A percentile compares a stretch with the other conserved stretches of the same genome.
These are phyloP conservation scores for Poecile atricapillus DNA, from an alignment of 2,113 vertebrate species.

Conservation along the genomic window DNA sequence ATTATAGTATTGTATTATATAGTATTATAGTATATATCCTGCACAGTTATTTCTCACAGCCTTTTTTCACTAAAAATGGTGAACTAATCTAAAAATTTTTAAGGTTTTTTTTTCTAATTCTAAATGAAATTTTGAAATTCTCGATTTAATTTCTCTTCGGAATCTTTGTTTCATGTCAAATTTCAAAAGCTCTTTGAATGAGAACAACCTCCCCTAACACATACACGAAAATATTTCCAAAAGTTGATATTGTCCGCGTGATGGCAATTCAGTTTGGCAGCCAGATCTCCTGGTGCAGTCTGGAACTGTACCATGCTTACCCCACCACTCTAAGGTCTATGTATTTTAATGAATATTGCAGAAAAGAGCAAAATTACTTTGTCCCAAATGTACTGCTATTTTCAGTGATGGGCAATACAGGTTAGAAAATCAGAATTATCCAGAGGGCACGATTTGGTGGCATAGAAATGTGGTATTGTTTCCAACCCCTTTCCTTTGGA, in stretches of 20 bases:
- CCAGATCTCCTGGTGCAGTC: not conserved
- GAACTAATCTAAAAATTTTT: not conserved
- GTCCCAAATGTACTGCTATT: not conserved
- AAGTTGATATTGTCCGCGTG: not conserved
- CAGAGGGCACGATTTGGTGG: not conserved
- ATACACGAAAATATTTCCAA: not conserved
- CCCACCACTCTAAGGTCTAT: not conserved
- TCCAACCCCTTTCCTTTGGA: not conserved
- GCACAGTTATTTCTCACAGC: not conserved
- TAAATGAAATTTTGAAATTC: not conserved
- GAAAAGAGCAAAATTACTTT: not conserved
- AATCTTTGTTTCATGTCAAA: not conserved
- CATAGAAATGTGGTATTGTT: not conserved
- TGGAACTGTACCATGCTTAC: not conserved
- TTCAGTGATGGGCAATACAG: not conserved
- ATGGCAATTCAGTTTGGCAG: not conserved
- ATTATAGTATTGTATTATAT: no score
- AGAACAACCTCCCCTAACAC: not conserved
- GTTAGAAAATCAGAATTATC: not conserved
- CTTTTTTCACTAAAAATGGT: not conserved
- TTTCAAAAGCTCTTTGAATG: not conserved
- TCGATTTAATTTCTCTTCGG: not conserved
- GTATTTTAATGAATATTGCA: not conserved
- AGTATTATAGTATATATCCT: no score
- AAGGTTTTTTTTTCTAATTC: not conserved